Evolutionary conservation across 2,888 invertebrate genomes (phyloP), one percentile per base, ranked within the genome.

Genomic region (Drosophila meridionalis): DNA sequence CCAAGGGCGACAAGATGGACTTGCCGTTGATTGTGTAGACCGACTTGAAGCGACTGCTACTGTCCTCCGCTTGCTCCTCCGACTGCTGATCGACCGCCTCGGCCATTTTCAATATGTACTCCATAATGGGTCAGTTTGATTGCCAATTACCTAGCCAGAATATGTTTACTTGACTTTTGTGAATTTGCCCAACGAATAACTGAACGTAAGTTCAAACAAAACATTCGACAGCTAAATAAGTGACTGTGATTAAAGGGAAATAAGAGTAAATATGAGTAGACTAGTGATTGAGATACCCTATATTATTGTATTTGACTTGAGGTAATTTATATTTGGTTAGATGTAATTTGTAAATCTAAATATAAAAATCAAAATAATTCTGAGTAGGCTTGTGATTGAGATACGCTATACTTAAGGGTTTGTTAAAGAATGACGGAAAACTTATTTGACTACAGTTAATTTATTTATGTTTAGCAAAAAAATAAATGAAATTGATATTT

Each of bases 1-100:
- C 85, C 76, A 85, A 2, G 0, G 85, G 85, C 0, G 85, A 58
- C 38, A 85, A 34, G n/a, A 85, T 85, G 28, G 73, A 58, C 4
- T 28, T n/a, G 0, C 80, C 90, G 12, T 73, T 40, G 3, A 85
- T 20, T 20, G 48, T 58, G 4, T 50, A 85, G 0, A 70, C 47
- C 2, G 85, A 85, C 20, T 53, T 60, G 53, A 58, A 74, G n/a
- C 11, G 52, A 12, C 26, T 28, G 1, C 6, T 30, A 7, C 12
- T 7, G 8, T 26, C 5, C 26, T 26, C 6, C 20, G 43, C 6
- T 9, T 42, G n/a, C n/a, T 53, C 20, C 0, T 40, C 9, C 28
- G 38, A 42, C 0, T 63, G 69, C 40, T 59, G 45, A 4, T 67
- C 32, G 2, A 75, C 36, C 32, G 62, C 53, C 12, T 73, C 61